Base-by-base conservation (phyloP, 2,888 invertebrate species). In the Drosophila niveifrons region DNA sequence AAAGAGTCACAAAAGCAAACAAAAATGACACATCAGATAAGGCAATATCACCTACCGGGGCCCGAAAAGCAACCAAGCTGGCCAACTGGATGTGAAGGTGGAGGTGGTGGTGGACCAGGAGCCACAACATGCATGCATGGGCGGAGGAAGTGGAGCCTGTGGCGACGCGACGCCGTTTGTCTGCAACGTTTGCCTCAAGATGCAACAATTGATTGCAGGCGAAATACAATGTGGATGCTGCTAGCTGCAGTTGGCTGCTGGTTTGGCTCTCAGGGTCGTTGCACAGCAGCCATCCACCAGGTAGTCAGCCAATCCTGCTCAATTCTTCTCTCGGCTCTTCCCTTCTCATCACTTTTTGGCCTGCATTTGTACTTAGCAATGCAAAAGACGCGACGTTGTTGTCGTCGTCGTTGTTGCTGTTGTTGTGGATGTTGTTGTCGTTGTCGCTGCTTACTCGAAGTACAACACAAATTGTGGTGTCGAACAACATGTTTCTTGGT, bases 21-120 rank as follows among this genome's bases (percentile, higher is more conserved):
- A 78, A 81, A 90, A 88, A 89, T 91, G 90, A 91, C 91, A 91
- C 90, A 90, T 90, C 90, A 85, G 91, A 91, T 91, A 91, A 91
- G 89, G 89, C 87, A 90, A 90, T 89, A 91, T 90, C 91, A 91
- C 90, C 91, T 88, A 88, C 82, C 85, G 77, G 47, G 46, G 23
- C 58, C 59, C 51, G 15, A 36, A 65, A 56, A 18, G 18, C 31
- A 31, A 48, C 28, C 23, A 66, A 52, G 46, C 52, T 44, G 28
- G 51, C 46, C 23, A 59, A 50, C 31, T 3, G n/a, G 8, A 15
- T 28, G 44, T 29, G n/a, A 39, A 7, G 15, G 11, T 13, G 39
- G 15, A n/a, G 41, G 15, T 2, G 43, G 8, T 4, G 34, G 10
- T 11, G 56, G 13, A 0, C 13, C 13, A 41, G 39, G 15, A 41